phyloP scores from a whole-genome alignment of 2,113 vertebrate genomes.

The Formicarius rufipectus region DNA sequence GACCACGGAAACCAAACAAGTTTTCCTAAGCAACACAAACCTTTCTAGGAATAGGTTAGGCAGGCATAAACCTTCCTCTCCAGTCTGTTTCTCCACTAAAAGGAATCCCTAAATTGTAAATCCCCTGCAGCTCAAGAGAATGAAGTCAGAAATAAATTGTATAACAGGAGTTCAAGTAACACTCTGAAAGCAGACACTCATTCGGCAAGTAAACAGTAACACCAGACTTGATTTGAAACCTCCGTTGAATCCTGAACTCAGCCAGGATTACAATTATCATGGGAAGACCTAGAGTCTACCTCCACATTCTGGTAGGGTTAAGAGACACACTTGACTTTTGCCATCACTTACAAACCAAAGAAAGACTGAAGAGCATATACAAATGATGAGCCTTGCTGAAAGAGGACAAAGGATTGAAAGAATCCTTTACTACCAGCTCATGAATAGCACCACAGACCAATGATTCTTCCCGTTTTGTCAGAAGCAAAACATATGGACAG shows the following conservation, averaged over 20 bases:
- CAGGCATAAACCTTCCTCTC: background rate
- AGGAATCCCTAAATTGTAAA: background rate
- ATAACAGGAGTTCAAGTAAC: background rate
- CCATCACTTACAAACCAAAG: background rate
- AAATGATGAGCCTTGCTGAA: background rate
- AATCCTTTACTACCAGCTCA: background rate
- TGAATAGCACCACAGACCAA: background rate
- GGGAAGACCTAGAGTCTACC: background rate
- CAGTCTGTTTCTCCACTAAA: background rate
- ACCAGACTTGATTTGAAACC: background rate
- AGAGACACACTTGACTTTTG: conserved; percentile 26
- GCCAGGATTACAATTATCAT: background rate
- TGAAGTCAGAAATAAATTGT: background rate
- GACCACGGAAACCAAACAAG: background rate
- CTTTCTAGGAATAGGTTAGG: background rate
- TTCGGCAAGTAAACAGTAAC: background rate
- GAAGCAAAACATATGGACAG: background rate
- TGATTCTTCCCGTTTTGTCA: background rate
- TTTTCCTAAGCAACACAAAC: background rate
- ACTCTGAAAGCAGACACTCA: background rate
- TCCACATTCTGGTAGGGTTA: background rate
- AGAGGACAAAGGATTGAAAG: background rate
- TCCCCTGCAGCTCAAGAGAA: background rate
- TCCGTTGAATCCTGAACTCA: background rate
- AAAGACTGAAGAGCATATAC: background rate